These are phyloP conservation scores for Hermodice carunculata DNA, from an alignment of 2,888 invertebrate genomes.

Conservation along the genomic window DNA sequence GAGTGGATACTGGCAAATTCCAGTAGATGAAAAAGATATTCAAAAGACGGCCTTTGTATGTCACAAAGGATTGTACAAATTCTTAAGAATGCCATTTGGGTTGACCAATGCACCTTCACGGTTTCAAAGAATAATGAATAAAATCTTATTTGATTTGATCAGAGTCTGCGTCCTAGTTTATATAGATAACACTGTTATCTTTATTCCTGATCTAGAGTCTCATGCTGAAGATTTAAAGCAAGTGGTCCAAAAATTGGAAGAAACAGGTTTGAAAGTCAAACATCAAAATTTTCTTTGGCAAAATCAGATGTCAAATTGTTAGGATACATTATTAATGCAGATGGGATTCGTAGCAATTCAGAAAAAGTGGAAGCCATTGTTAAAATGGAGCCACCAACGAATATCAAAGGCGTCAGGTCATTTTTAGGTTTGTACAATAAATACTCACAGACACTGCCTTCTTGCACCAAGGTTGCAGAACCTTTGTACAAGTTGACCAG, in stretches of 20 bases:
- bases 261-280: too few relatives aligned
- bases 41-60: slow-evolving; percentile 32
- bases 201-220: too few relatives aligned
- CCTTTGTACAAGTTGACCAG: slow-evolving; percentile 9
- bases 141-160: slow-evolving; percentile 3
- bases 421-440: slow-evolving; percentile 24
- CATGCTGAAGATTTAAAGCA: slow-evolving; percentile 17
- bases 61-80: slow-evolving; percentile 24
- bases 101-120: slow-evolving; percentile 25
- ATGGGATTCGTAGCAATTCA: slow-evolving; percentile 27
- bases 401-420: slow-evolving; percentile 7
- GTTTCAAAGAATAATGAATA: slow-evolving; percentile 30
- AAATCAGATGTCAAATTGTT: slow-evolving; percentile 19
- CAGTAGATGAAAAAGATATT: slow-evolving; percentile 4
- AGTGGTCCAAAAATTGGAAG: too few relatives aligned
- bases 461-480: slow-evolving; percentile 14
- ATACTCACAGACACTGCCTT: slow-evolving; percentile 9
- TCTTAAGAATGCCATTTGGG: slow-evolving; percentile 32
- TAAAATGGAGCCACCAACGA: slow-evolving; percentile 2
- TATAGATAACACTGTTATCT: slow-evolving; percentile 35
- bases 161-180: slow-evolving; percentile 18
- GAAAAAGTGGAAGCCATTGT: slow-evolving; percentile 24
- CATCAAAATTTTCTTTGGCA: slow-evolving; percentile 29
- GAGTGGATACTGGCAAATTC: slow-evolving; percentile 31
- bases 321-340: slow-evolving; percentile 16